Base-by-base conservation (phyloP, 2,113 vertebrate genomes). In the Phasianus colchicus region DNA sequence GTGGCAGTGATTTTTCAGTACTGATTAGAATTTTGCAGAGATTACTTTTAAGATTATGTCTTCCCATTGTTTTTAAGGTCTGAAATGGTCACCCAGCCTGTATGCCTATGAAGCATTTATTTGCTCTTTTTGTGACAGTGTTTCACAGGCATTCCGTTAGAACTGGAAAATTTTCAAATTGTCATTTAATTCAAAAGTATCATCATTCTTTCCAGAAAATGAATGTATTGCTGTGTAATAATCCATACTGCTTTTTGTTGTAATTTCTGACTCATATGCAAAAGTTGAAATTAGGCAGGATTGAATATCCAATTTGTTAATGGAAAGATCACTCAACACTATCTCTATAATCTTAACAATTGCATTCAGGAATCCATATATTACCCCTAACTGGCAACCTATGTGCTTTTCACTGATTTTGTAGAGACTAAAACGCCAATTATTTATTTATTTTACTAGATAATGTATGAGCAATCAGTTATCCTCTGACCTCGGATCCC, bases 381-480 rank as follows among this genome's bases (percentile, higher is more conserved):
- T 70, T 72, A 54, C 55, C 74, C 40, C 13, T 69, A 78, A 45
- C 17, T 47, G 63, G n/a, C 45, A 54, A 84, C 11, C n/a, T 89
- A 34, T 55, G 57, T 47, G 36, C 6, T 69, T 82, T 92, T 50
- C 70, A 71, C 48, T 50, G 71, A 50, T 90, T 77, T 86, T 72
- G 36, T 73, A 77, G 64, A 71, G 69, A 82, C 52, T 81, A 24
- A 95, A 88, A 67, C 63, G 78, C 54, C 72, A 64, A 27, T 60
- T 96, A 81, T 91, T 95, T 94, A 86, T 96, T 96, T 92, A 54
- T 91, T 96, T 95, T 84, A 30, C 58, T 67, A 88, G 90, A 54
- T 86, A 91, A 86, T 60, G 34, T 79, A 64, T 81, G 82, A 91
- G 61, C 83, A 95, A 88, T 90, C 82, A 75, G 83, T 82, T 94